These are phyloP conservation scores for Periphyllus acericola DNA, from an alignment of 2,888 invertebrate species.

Conservation along the genomic window DNA sequence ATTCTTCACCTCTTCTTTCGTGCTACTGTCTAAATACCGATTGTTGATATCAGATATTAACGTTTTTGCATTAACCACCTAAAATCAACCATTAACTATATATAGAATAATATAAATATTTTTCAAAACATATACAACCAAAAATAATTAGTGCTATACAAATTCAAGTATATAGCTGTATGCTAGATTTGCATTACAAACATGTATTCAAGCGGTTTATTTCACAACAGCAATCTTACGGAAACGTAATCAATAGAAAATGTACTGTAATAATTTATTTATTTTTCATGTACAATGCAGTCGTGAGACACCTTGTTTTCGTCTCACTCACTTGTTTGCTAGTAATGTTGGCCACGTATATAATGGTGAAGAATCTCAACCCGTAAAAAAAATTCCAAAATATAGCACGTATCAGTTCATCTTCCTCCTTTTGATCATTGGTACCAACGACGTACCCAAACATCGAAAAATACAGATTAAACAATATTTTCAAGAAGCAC, in stretches of 20 bases:
- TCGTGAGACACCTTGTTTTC: too few species aligned
- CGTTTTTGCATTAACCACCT: constrained; percentile 63
- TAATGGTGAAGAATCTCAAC: constrained; percentile 62
- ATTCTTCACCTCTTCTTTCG: constrained; percentile 64
- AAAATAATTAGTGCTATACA: not conserved
- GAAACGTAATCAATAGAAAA: too few species aligned
- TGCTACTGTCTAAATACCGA: constrained; percentile 62
- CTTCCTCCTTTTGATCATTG: constrained; percentile 54
- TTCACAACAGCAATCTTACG: too few species aligned
- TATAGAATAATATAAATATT: not conserved
- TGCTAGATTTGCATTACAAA: too few species aligned
- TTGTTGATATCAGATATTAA: constrained; percentile 63
- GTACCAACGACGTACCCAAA: constrained; percentile 63
- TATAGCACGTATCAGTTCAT: constrained; percentile 61
- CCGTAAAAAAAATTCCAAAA: constrained; percentile 63
- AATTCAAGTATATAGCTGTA: not conserved
- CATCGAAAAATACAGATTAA: constrained; percentile 64
- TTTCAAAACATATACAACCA: not conserved
- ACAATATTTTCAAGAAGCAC: constrained; percentile 63
- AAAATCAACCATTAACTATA: not conserved
- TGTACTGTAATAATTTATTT: too few species aligned
- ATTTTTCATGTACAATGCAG: too few species aligned
- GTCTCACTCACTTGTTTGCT: constrained; percentile 60
- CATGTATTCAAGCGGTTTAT: too few species aligned
- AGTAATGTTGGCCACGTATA: constrained; percentile 62